Evolutionary conservation across 2,888 invertebrate genomes (phyloP).

Genomic region (Parnassius smintheus): DNA sequence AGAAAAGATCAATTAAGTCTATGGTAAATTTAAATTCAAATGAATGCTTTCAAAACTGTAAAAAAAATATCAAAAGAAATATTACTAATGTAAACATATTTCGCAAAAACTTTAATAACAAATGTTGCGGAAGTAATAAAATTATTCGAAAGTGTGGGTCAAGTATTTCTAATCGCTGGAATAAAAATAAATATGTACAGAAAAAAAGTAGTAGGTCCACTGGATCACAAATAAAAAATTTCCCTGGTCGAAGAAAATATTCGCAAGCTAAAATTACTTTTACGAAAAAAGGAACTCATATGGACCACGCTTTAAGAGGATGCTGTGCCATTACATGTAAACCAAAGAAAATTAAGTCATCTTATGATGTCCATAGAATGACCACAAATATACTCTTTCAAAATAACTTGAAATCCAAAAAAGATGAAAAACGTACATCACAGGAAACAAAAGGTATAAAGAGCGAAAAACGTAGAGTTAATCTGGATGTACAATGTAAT

Average conservation of each 20-base stretch:
- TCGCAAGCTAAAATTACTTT: conserved; percentile 21
- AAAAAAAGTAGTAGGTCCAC: conserved; percentile 14
- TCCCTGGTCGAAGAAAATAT: conserved; percentile 7
- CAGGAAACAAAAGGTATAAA: neutral
- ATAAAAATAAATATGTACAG: neutral
- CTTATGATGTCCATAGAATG: neutral
- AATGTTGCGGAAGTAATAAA: no score
- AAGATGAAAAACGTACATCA: conserved; percentile 1
- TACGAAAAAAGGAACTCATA: conserved; percentile 11
- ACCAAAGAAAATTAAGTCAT: conserved; percentile 4
- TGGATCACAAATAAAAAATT: conserved; percentile 13
- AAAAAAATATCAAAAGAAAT: no score
- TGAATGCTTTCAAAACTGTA: conserved; percentile 2
- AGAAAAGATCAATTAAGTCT: neutral
- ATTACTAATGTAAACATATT: no score
- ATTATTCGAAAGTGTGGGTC: no score
- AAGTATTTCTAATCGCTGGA: neutral
- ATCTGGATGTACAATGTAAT: neutral
- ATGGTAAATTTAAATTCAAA: neutral
- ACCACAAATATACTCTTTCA: conserved; percentile 1
- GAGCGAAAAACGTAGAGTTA: neutral
- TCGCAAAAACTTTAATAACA: no score
- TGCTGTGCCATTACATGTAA: conserved; percentile 5
- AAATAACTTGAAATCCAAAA: conserved; percentile 8
- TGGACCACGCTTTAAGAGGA: neutral